Evolutionary conservation across 2,797 vertebrate genomes (phyloP), one percentile per base, ranked within the genome.

Genomic region (Melanotaenia pygmaea): DNA sequence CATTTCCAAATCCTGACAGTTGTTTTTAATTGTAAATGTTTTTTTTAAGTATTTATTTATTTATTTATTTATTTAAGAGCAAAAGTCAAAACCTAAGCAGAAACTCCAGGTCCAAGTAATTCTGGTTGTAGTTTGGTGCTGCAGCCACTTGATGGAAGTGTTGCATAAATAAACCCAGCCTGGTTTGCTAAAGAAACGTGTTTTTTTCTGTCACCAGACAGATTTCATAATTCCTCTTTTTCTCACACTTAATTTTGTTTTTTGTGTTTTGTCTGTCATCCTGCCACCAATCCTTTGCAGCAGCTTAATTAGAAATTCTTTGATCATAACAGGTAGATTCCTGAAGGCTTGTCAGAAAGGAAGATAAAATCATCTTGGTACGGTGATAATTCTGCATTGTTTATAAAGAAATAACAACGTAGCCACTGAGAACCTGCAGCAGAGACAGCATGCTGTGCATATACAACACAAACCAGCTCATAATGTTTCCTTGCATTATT

Each of bases 111-210:
- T 30, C 5, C 30, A 14, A 22, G 13, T 16, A 35, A 9, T 26
- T 11, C 40, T 43, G 4, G 20, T n/a, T 87, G 84, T 40, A 85
- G 56, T 83, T 71, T 61, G n/a, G n/a, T 50, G 7, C 8, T 66
- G 9, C 16, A 58, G 60, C 90, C 92, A 93, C 91, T 82, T 70
- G 90, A 78, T 88, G 88, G 89, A 70, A 67, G 61, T 83, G 47
- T 90, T 87, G 74, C 64, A 68, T 71, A 59, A 84, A 74, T 45
- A 51, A 69, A 72, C 0, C 5, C 13, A 2, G 45, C 5, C 20
- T 11, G 13, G 11, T 59, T 40, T 30, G 34, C 11, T 30, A 14
- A 22, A 1, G 14, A 20, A 2, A 5, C 3, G 9, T 6, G 32
- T 1, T 2, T 12, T 13, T 59, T 53, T 14, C 5, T 13, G 35